phyloP scores from a whole-genome alignment of 2,113 vertebrate species.

The Ptychochromis oligacanthus region DNA sequence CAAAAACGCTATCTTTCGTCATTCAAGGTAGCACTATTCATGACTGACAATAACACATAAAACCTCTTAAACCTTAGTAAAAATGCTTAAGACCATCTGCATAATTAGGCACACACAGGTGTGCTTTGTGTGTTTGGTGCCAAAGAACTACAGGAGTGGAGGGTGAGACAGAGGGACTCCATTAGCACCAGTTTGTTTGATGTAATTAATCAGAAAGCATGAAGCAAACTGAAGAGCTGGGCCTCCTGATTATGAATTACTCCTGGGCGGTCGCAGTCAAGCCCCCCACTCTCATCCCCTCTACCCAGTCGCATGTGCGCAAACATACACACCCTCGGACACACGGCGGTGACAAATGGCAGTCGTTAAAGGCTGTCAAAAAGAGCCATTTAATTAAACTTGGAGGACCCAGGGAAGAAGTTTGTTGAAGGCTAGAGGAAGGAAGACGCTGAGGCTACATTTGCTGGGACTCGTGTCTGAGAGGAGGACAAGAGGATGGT shows the following conservation, averaged over 20 bases:
- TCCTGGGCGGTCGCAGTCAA: slow-evolving; percentile 14
- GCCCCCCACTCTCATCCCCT: background rate
- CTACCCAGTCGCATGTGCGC: slow-evolving; percentile 14
- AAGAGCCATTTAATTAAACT: slow-evolving; percentile 74
- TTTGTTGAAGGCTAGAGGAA: slow-evolving; percentile 39
- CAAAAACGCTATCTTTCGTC: slow-evolving; percentile 12
- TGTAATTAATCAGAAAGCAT: slow-evolving; percentile 71
- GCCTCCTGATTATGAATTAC: slow-evolving; percentile 63
- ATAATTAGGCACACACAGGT: slow-evolving; percentile 26
- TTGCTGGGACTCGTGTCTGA: slow-evolving; percentile 33
- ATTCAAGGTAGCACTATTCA: background rate
- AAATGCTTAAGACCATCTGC: slow-evolving; percentile 22
- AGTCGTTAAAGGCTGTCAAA: slow-evolving; percentile 71
- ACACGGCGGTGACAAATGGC: slow-evolving; percentile 66
- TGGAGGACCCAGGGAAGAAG: slow-evolving; percentile 48
- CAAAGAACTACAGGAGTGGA: slow-evolving; percentile 15
- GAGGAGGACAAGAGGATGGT: slow-evolving; percentile 19
- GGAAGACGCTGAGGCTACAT: background rate
- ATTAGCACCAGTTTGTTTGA: slow-evolving; percentile 58
- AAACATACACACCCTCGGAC: slow-evolving; percentile 30
- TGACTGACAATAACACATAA: slow-evolving; percentile 5
- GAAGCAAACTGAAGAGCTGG: slow-evolving; percentile 45
- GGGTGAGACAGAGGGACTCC: slow-evolving; percentile 17
- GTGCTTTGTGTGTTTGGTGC: slow-evolving; percentile 22
- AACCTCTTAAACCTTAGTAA: slow-evolving; percentile 3